A percentile compares a stretch with the other conserved stretches of the same genome.
These are phyloP conservation scores for Nicator chloris DNA, from an alignment of 2,113 vertebrate genomes.

Conservation along the genomic window DNA sequence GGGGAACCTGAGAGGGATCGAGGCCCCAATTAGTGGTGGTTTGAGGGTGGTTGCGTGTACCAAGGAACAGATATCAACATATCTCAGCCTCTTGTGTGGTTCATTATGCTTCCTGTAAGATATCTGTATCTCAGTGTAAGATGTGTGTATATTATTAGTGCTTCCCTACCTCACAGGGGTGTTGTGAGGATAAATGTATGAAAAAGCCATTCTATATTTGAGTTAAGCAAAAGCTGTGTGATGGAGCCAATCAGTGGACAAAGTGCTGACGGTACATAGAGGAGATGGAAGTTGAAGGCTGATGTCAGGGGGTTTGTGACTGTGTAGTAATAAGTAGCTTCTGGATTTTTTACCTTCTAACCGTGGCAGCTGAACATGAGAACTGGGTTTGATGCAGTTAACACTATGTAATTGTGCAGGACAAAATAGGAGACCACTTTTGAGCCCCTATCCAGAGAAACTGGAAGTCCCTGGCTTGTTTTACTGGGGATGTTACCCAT, in stretches of 20 bases:
- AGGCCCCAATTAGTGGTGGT: not conserved
- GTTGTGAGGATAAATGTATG: slow-evolving; percentile 35
- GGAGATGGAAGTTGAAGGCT: not conserved
- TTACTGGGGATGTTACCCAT: not conserved
- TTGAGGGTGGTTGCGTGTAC: not conserved
- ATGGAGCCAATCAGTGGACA: not conserved
- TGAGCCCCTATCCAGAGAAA: not conserved
- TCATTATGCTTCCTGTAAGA: not conserved
- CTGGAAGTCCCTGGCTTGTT: not conserved
- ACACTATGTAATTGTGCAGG: not conserved
- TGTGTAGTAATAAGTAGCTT: not conserved
- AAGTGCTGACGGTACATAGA: not conserved
- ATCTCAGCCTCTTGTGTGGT: not conserved
- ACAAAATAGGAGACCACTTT: not conserved
- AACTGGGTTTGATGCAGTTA: not conserved
- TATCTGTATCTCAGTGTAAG: not conserved
- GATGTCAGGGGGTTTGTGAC: not conserved
- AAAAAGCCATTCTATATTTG: not conserved
- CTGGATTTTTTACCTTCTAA: not conserved
- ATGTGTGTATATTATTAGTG: not conserved
- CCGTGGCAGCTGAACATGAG: not conserved
- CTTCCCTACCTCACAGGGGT: slow-evolving; percentile 61
- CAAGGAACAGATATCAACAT: not conserved
- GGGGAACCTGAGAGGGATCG: not conserved
- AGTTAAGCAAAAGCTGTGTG: not conserved